These are phyloP conservation scores for Bhutanitis thaidina DNA, from an alignment of 2,888 invertebrate genomes.

Conservation along the genomic window DNA sequence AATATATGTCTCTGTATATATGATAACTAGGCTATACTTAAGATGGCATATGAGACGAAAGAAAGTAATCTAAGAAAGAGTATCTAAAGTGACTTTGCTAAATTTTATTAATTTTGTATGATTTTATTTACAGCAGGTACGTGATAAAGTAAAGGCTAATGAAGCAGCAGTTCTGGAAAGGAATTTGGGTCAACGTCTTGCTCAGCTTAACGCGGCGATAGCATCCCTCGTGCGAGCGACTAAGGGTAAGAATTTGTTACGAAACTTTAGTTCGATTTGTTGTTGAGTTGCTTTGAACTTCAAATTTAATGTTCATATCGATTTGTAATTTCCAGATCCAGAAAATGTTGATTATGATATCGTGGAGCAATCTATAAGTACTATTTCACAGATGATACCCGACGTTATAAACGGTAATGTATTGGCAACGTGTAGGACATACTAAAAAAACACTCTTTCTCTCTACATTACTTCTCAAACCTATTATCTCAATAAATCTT, in stretches of 20 bases:
- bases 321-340: not conserved
- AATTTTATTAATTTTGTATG: not conserved
- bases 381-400: slow-evolving; percentile 31
- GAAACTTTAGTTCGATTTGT: too few species aligned
- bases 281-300: too few species aligned
- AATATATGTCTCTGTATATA: too few species aligned
- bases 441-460: too few species aligned
- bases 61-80: too few species aligned
- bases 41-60: too few species aligned
- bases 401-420: slow-evolving; percentile 30
- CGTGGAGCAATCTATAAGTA: slow-evolving; percentile 28
- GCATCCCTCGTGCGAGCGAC: slow-evolving; percentile 26
- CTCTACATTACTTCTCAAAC: too few species aligned
- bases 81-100: too few species aligned
- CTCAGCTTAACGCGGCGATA: slow-evolving; percentile 29
- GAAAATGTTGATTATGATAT: slow-evolving; percentile 26
- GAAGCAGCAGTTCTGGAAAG: slow-evolving; percentile 24
- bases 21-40: too few species aligned
- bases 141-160: slow-evolving; percentile 25
- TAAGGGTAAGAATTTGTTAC: slow-evolving; percentile 19
- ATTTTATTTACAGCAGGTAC: slow-evolving; percentile 3
- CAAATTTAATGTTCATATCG: too few species aligned
- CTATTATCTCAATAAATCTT: too few species aligned
- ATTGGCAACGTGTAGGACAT: too few species aligned
- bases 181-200: slow-evolving; percentile 25